Base-by-base conservation (phyloP, 1,140 invertebrate species). In the Stegodyphus dumicola region DNA sequence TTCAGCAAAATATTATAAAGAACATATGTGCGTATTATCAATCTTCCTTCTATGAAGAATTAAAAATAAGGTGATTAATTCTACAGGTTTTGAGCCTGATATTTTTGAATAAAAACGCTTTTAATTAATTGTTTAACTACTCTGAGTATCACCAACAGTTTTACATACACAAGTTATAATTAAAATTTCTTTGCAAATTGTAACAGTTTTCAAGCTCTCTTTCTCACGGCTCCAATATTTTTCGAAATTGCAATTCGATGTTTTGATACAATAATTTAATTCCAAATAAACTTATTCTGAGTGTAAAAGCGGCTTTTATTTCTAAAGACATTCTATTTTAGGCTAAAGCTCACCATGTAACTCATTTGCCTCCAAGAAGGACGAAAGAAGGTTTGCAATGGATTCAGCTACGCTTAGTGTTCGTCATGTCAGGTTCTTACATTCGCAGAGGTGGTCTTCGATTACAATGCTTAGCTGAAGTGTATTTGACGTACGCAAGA, bases 321-420 rank as follows among this genome's bases (percentile, higher is more conserved):
- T 69, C 17, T 7, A 7, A 67, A 10, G 17, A 15, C 6, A 67
- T 67, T 69, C 54, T 17, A 15, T 75, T 78, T 7, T 18, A 86
- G 84, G 84, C 84, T 5, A 75, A 70, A n/a, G 64, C 75, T 18
- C 84, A 78, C 15, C 84, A 78, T 7, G 75, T 86, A 9, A 78
- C 66, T 1, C 84, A 86, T 13, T 78, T 78, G 33, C 67, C 75
- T 3, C 84, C 84, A 18, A 54, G 67, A 17, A 86, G 73, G 52
- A 86, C 84, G 7, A 71, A 70, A 64, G 84, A 86, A 54, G 80
- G 80, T n/a, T n/a, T 86, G 17, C 84, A 86, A n/a, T 86, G 75
- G 84, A 86, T 77, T 53, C 75, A 77, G 53, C n/a, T 78, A 33
- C 66, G 84, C 17, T 51, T 86, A 7, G 17, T 78, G 6, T 78